Percentiles rank a stretch among this genome's conserved stretches.
Evolutionary conservation across 2,113 vertebrate genomes (phyloP).

Genomic region (Camelus bactrianus): DNA sequence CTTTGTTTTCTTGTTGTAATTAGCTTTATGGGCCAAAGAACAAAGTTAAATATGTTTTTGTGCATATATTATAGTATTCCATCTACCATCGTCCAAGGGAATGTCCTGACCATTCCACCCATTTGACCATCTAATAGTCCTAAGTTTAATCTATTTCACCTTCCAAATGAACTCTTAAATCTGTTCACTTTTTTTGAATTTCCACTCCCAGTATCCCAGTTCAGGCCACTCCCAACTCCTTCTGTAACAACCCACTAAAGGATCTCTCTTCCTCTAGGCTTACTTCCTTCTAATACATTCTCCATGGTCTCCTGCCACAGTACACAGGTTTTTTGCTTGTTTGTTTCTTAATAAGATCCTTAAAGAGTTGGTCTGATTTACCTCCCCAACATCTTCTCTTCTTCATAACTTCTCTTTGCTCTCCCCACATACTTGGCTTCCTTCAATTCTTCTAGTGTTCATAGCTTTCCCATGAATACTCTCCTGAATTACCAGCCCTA

Average conservation of each 20-base stretch:
- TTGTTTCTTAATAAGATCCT: not conserved
- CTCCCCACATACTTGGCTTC: not conserved
- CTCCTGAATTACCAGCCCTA: not conserved
- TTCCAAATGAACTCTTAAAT: not conserved
- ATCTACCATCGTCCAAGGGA: not conserved
- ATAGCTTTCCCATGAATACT: not conserved
- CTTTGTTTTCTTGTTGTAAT: not conserved
- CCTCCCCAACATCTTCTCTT: not conserved
- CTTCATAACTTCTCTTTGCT: not conserved
- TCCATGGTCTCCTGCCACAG: not conserved
- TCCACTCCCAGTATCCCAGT: not conserved
- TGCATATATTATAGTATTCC: not conserved
- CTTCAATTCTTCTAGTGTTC: not conserved
- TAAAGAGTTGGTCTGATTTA: not conserved
- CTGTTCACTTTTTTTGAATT: not conserved
- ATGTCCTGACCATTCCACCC: not conserved
- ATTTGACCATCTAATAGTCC: not conserved
- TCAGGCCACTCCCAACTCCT: not conserved
- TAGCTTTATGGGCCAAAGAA: not conserved
- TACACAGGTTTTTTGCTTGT: not conserved
- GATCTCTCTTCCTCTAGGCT: not conserved
- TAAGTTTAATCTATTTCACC: not conserved
- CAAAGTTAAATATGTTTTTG: not conserved
- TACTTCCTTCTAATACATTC: not conserved
- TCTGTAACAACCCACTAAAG: not conserved